Evolutionary conservation across 2,888 invertebrate genomes (phyloP), one percentile per base, ranked within the genome.

Genomic region (Lycaena phlaeas): DNA sequence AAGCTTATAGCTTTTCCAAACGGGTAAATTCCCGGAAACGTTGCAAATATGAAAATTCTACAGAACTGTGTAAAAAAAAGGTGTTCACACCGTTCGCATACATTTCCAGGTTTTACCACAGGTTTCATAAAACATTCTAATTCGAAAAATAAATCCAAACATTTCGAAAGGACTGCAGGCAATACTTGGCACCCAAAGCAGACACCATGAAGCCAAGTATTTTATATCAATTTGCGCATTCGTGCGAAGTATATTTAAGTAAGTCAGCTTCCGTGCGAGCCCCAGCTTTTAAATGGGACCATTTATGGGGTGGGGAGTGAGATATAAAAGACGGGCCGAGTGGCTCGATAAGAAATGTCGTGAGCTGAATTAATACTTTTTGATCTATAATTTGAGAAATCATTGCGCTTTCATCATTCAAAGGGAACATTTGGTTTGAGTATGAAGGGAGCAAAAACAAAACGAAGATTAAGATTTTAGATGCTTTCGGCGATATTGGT

Each of bases 201-300:
- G 64, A 69, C 67, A 71, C 67, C 66, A 65, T 66, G 68, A 67
- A 67, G 68, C 68, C 67, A 70, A 72, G 70, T 69, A 75, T 75
- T 76, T 74, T 76, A 77, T 77, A 75, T 77, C 79, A 77, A 78
- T 78, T 78, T 78, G 70, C 67, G 68, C 71, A 71, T 64, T 64
- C 78, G 76, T 77, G 78, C 75, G 58, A 68, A 71, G 77, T 74
- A 75, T 79, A 77, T 68, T 74, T 70, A 76, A 78, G 73, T 61
- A 70, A 68, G 61, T 56, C 64, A 57, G 56, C 59, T 64, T 59
- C 61, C 61, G 51, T 44, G 49, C 53, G 59, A 60, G 66, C 68
- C 65, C 73, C 68, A 67, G 74, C 68, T 67, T 74, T 74, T 75
- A 77, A 76, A 79, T 74, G 69, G 67, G 52, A 52, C 67, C 68